Evolutionary conservation across 2,888 invertebrate species (phyloP).

Genomic region (Rhingia campestris): DNA sequence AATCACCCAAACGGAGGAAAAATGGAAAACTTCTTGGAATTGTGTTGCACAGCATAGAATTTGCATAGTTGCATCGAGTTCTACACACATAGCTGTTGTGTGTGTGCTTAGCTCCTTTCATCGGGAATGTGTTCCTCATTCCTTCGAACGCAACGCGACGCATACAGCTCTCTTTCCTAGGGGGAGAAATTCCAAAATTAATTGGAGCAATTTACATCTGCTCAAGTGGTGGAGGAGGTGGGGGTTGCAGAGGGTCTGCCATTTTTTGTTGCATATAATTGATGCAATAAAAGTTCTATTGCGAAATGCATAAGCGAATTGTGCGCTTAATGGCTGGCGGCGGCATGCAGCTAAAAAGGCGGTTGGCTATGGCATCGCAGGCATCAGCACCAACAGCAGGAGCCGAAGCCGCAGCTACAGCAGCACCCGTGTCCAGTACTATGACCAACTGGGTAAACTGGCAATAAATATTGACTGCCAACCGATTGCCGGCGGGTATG

Average conservation of each 20-base stretch:
- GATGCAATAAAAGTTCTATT: slow-evolving; percentile 58
- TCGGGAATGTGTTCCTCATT: slow-evolving; percentile 65
- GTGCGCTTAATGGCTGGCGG: slow-evolving; percentile 43
- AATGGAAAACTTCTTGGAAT: slow-evolving; percentile 44
- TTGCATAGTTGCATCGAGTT: slow-evolving; percentile 50
- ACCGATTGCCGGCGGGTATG: slow-evolving; percentile 51
- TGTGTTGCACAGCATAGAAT: slow-evolving; percentile 32
- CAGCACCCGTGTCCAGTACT: slow-evolving; percentile 25
- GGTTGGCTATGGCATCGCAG: slow-evolving; percentile 25
- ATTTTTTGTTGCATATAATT: slow-evolving; percentile 35
- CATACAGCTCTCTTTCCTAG: slow-evolving; percentile 30
- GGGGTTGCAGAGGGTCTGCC: slow-evolving; percentile 4
- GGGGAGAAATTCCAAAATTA: slow-evolving; percentile 65
- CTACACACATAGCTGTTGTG: not conserved
- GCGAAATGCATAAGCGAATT: slow-evolving; percentile 46
- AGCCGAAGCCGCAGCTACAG: not conserved
- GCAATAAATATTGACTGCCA: slow-evolving; percentile 68
- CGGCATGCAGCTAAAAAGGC: slow-evolving; percentile 46
- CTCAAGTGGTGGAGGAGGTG: not conserved
- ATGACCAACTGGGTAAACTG: slow-evolving; percentile 30
- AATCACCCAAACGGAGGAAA: not conserved
- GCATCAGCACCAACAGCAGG: too few relatives aligned
- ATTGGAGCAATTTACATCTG: slow-evolving; percentile 70
- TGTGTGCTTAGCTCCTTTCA: not conserved
- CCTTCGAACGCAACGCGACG: slow-evolving; percentile 24